Evolutionary conservation across 2,888 invertebrate species (phyloP), one percentile per base, ranked within the genome.

Genomic region (Tholera decimalis): DNA sequence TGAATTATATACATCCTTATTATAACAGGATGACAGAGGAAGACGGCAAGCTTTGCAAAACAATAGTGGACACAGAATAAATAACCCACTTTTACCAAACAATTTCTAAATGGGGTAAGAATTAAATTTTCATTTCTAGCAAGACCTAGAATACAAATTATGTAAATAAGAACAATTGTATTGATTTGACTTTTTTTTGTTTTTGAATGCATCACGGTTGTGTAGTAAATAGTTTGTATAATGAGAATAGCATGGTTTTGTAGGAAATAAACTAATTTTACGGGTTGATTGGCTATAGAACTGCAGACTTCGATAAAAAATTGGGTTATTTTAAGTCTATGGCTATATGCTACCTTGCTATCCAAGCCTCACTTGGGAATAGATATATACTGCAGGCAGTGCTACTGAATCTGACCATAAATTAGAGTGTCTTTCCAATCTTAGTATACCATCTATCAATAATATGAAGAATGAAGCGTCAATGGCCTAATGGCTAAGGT

Each of bases 101-200:
- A 9, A 8, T n/a, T n/a, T 44, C 13, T 2, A 18, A 4, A 35
- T 41, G 44, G 20, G 0, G 51, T 37, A 46, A 53, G 33, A 59
- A 64, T 74, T 77, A 61, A 73, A 76, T 80, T 80, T 80, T 77
- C 79, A 80, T 80, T 80, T 80, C 65, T 80, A 74, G 79, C 69
- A 64, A 68, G 63, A 74, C 50, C 44, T 78, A 70, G 59, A 49
- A 69, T 75, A 63, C 68, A 71, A 53, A 68, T 53, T 60, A 67
- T 74, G 76, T 79, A 80, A 62, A 77, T 80, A 77, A 69, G 71
- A 82, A 77, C 72, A 72, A 77, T 69, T 76, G 63, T 74, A 66
- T 51, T 33, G 26, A 46, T 59, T 64, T 63, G 4, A 41, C 73
- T 69, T 61, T 37, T 46, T 55, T 62, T 63, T 57, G 51, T 78